Percentiles rank a stretch among this genome's conserved stretches.
These are phyloP conservation scores for Arenaria interpres DNA, from an alignment of 2,113 vertebrate species.

Conservation along the genomic window DNA sequence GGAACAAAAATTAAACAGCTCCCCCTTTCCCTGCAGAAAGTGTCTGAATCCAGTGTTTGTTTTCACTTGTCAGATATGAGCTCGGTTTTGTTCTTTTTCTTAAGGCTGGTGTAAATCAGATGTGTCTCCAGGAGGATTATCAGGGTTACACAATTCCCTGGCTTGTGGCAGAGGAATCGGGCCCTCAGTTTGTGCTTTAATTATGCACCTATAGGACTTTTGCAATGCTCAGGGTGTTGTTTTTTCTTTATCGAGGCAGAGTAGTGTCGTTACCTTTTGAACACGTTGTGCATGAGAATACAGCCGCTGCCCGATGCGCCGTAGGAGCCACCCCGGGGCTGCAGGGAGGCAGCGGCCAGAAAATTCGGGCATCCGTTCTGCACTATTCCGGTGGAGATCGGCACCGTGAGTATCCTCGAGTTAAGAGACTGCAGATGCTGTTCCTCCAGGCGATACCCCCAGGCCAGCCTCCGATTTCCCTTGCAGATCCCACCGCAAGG, in stretches of 20 bases:
- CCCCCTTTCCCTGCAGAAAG: constrained; percentile 17
- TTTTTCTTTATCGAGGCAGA: accelerated
- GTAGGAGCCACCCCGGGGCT: background rate
- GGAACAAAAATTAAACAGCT: constrained; percentile 23
- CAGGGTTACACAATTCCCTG: background rate
- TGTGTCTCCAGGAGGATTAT: background rate
- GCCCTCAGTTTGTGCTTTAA: background rate
- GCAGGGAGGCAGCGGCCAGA: background rate
- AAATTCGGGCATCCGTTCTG: accelerated
- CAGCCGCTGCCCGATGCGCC: accelerated
- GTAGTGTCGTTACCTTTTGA: accelerated
- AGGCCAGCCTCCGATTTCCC: background rate
- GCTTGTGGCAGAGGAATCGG: background rate
- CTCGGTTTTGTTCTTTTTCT: background rate
- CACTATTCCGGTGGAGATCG: accelerated
- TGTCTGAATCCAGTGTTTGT: constrained; percentile 36
- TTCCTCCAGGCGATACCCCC: background rate
- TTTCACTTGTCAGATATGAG: constrained; percentile 37
- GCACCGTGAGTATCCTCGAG: background rate
- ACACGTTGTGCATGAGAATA: accelerated
- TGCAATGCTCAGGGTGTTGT: accelerated
- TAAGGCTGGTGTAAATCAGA: background rate
- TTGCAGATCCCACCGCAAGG: background rate
- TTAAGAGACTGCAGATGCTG: background rate
- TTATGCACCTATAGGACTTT: accelerated